These are phyloP conservation scores for Eupeodes corollae DNA, from an alignment of 1,140 invertebrate genomes.

Conservation along the genomic window DNA sequence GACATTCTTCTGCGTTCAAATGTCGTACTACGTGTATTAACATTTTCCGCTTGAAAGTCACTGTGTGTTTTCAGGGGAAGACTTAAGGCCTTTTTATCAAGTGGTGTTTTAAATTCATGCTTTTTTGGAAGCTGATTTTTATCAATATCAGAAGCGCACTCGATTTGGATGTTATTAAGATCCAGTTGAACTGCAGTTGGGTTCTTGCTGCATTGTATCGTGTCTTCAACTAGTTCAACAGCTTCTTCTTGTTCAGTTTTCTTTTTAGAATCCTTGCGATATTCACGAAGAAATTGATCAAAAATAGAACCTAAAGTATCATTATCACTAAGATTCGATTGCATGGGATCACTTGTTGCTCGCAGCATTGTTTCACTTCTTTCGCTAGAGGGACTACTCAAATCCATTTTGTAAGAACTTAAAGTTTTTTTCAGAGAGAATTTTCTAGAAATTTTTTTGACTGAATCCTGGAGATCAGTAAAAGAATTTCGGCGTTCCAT, in stretches of 20 bases:
- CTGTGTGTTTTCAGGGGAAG: slow-evolving; percentile 54
- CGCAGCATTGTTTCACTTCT: too few relatives aligned
- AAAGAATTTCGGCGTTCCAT: slow-evolving; percentile 35
- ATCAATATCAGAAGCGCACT: not conserved
- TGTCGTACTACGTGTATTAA: not conserved
- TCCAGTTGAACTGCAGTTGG: too few relatives aligned
- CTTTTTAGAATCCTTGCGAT: too few relatives aligned
- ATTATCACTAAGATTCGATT: slow-evolving; percentile 61
- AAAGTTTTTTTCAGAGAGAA: slow-evolving; percentile 35
- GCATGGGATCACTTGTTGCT: slow-evolving; percentile 64
- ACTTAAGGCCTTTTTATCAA: slow-evolving; percentile 52
- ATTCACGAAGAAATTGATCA: too few relatives aligned
- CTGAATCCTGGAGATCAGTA: slow-evolving; percentile 44
- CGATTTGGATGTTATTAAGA: too few relatives aligned
- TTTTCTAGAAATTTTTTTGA: slow-evolving; percentile 42
- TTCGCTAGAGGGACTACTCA: slow-evolving; percentile 20
- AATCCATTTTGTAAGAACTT: not conserved
- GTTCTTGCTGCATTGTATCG: too few relatives aligned
- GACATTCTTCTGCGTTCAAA: slow-evolving; percentile 40
- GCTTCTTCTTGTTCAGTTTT: too few relatives aligned
- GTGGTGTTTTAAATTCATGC: slow-evolving; percentile 30
- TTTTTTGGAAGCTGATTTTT: not conserved
- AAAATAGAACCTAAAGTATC: slow-evolving; percentile 60
- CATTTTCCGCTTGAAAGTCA: too few relatives aligned
- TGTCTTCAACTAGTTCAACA: too few relatives aligned